Evolutionary conservation across 2,113 vertebrate genomes (phyloP).

Genomic region (Cyphomyrus plagiostoma): DNA sequence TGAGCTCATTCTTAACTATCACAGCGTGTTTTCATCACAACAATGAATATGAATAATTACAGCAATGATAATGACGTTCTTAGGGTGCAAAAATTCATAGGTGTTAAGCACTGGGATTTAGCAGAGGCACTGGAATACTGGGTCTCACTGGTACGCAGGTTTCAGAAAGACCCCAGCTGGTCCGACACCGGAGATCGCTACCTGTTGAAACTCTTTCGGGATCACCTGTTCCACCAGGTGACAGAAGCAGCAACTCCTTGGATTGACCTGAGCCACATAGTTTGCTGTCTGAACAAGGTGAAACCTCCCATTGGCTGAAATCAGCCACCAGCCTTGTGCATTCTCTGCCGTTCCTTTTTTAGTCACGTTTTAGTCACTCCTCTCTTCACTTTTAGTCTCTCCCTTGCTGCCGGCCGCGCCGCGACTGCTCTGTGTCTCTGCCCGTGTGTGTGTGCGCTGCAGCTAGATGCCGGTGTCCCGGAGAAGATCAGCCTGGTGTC

Average conservation of each 20-base stretch:
- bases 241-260: conserved; percentile 94
- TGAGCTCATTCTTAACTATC: not conserved
- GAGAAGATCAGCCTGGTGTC: conserved; percentile 99
- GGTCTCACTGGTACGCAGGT: conserved; percentile 57
- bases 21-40: not conserved
- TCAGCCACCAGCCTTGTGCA: not conserved
- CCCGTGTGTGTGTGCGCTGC: not conserved
- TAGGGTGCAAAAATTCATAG: not conserved
- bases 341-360: not conserved
- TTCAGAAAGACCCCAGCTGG: conserved; percentile 97
- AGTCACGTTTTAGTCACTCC: not conserved
- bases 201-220: conserved; percentile 95
- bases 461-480: conserved; percentile 96
- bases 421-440: not conserved
- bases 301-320: conserved; percentile 28
- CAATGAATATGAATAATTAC: not conserved
- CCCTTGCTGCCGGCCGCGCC: not conserved
- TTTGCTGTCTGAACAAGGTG: conserved; percentile 99
- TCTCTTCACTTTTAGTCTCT: no score
- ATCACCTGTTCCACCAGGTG: conserved; percentile 98
- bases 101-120: not conserved
- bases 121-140: not conserved
- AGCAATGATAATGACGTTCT: not conserved
- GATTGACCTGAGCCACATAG: conserved; percentile 99
- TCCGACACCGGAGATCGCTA: conserved; percentile 98